Evolutionary conservation across 2,888 invertebrate genomes (phyloP), one percentile per base, ranked within the genome.

Genomic region (Chromoteleia sp.): DNA sequence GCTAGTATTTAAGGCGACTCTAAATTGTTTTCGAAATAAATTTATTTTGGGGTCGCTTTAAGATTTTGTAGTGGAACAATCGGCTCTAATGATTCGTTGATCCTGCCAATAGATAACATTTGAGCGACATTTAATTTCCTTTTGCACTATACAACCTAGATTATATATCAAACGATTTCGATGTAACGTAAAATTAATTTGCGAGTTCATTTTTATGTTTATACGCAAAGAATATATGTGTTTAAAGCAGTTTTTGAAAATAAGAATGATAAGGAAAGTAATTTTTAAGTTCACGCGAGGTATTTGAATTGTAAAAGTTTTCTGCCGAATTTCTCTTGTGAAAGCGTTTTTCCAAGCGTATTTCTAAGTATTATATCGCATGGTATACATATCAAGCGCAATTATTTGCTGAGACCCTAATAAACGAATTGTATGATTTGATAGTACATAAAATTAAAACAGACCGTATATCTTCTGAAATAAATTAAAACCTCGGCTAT

Each of bases 291-390:
- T 1, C 7, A 1, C 7, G 33, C 33, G 43, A 17, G 17, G 10
- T 29, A 17, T 58, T 30, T n/a, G 33, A n/a, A 14, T 59, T 59
- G 59, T 33, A 12, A 17, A 50, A 50, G 29, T 36, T 17, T 30
- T n/a, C 25, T 58, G 48, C n/a, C 14, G 43, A 50, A 58, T 45
- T 48, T 43, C 8, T 43, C 25, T 45, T 39, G 14, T 17, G 36
- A 48, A 76, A 76, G 12, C 48, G 43, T 29, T 67, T 58, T 52
- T 30, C 75, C 81, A 59, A 77, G 76, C 67, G 77, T 82, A 84
- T 85, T 85, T 87, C 83, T 86, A 80, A 33, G 33, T 33, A 85
- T 86, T 84, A 86, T 84, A 85, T 87, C 81, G 82, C 84, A 85
- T 85, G 84, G 83, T 87, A 85, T 81, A 86, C 84, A 85, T 86